These are phyloP conservation scores for Salvator merianae DNA, from an alignment of 2,113 vertebrate species.

Conservation along the genomic window DNA sequence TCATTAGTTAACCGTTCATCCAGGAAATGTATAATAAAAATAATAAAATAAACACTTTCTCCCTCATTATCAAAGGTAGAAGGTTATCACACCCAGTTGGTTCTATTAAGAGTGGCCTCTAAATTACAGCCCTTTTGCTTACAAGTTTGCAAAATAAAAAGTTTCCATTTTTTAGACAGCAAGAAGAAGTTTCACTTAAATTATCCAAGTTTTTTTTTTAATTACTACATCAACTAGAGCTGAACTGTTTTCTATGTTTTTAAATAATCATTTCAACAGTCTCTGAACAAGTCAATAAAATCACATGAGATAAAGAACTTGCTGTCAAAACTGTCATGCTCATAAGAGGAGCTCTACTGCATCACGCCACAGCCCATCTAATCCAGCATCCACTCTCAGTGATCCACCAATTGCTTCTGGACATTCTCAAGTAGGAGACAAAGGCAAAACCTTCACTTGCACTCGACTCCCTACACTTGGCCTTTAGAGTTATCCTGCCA, in stretches of 20 bases:
- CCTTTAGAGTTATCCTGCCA: too few species aligned
- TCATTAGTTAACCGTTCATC: constrained; percentile 36
- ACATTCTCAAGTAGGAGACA: too few species aligned
- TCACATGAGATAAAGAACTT: too few species aligned
- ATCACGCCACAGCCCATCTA: too few species aligned
- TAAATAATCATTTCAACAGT: background rate
- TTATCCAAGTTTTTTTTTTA: too few species aligned
- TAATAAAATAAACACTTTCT: constrained; percentile 37
- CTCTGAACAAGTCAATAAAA: too few species aligned
- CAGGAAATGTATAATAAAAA: constrained; percentile 35
- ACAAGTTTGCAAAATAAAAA: constrained; percentile 3
- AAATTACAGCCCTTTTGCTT: constrained; percentile 15
- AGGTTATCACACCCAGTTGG: constrained; percentile 36
- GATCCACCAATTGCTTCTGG: too few species aligned
- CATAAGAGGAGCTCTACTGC: too few species aligned
- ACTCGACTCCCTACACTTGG: too few species aligned
- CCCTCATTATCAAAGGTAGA: constrained; percentile 15
- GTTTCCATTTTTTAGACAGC: background rate
- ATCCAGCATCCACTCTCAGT: too few species aligned
- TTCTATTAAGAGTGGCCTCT: constrained; percentile 26
- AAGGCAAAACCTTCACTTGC: too few species aligned
- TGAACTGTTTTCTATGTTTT: background rate
- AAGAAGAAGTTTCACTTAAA: background rate
- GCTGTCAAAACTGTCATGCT: too few species aligned
- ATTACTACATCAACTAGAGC: background rate